These are phyloP conservation scores for Steinernema scapterisci DNA, from an alignment of 2,888 invertebrate genomes.

Conservation along the genomic window DNA sequence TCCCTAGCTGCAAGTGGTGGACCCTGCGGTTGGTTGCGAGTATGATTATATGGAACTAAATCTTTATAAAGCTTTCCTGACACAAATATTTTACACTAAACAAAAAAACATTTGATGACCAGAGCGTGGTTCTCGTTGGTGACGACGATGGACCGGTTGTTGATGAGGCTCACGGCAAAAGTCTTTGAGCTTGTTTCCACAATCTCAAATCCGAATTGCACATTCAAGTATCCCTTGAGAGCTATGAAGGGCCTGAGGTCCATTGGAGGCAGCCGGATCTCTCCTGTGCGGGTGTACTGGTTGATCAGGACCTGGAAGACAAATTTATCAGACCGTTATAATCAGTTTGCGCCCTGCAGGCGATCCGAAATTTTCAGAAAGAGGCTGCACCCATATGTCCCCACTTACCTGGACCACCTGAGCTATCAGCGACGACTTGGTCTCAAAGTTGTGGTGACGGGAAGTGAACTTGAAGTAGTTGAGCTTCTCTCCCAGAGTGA, in stretches of 20 bases:
- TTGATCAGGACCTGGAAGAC: conserved; percentile 1
- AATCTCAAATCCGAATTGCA: conserved; percentile 3
- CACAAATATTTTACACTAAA: neutral
- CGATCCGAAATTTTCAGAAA: neutral
- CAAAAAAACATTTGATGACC: neutral
- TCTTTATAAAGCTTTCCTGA: too few species aligned
- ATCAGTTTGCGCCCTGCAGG: too few species aligned
- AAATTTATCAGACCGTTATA: neutral
- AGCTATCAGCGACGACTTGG: neutral
- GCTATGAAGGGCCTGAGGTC: neutral
- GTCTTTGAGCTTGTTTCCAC: neutral
- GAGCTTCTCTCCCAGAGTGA: conserved; percentile 13
- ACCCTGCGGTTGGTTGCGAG: too few species aligned
- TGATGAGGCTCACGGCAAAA: neutral
- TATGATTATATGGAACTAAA: too few species aligned
- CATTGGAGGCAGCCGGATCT: conserved; percentile 2
- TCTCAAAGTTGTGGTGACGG: conserved; percentile 2
- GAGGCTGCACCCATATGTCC: too few species aligned
- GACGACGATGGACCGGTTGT: neutral
- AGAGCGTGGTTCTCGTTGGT: neutral
- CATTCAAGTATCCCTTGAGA: neutral
- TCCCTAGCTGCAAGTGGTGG: too few species aligned
- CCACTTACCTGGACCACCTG: conserved; percentile 3
- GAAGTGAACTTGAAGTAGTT: neutral
- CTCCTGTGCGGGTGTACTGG: neutral